phyloP scores from a whole-genome alignment of 37 sponge, comb jelly and placozoan species.

The Aplysina aerophoba region DNA sequence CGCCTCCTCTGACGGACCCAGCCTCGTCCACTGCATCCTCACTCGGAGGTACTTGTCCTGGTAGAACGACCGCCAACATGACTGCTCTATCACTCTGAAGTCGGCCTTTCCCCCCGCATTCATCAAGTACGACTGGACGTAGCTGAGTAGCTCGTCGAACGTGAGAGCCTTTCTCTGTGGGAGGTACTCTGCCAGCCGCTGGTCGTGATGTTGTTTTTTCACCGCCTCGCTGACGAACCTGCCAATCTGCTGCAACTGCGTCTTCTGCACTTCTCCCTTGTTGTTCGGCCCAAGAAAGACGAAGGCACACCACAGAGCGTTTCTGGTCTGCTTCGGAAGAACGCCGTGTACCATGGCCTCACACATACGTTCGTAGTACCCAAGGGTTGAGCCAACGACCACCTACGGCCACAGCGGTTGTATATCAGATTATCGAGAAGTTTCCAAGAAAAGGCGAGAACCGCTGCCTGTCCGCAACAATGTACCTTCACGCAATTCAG shows the following conservation, averaged over 20 bases:
- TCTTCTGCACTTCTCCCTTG: slow-evolving; percentile 18
- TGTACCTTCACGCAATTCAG: too few species aligned
- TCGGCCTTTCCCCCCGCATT: not conserved
- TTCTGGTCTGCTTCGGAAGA: slow-evolving; percentile 10
- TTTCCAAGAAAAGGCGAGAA: too few species aligned
- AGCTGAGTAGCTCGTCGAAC: slow-evolving; percentile 1
- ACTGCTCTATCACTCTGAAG: slow-evolving; percentile 1
- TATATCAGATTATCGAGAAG: too few species aligned
- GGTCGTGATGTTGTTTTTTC: not conserved
- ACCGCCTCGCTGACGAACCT: not conserved
- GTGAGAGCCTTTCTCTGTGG: slow-evolving; percentile 4
- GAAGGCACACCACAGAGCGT: slow-evolving; percentile 17
- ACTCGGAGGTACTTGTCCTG: not conserved
- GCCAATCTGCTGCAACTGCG: not conserved
- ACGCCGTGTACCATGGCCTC: not conserved
- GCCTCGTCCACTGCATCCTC: not conserved
- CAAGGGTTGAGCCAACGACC: too few species aligned
- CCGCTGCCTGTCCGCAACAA: too few species aligned
- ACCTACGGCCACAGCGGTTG: too few species aligned
- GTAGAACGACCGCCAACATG: slow-evolving; percentile 18
- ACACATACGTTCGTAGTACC: too few species aligned
- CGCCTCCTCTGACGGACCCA: slow-evolving; percentile 23
- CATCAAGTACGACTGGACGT: slow-evolving; percentile 14
- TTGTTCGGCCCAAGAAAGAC: not conserved
- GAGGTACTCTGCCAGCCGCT: not conserved